Evolutionary conservation across 2,888 invertebrate genomes (phyloP), one percentile per base, ranked within the genome.

Genomic region (Gibbula magus): DNA sequence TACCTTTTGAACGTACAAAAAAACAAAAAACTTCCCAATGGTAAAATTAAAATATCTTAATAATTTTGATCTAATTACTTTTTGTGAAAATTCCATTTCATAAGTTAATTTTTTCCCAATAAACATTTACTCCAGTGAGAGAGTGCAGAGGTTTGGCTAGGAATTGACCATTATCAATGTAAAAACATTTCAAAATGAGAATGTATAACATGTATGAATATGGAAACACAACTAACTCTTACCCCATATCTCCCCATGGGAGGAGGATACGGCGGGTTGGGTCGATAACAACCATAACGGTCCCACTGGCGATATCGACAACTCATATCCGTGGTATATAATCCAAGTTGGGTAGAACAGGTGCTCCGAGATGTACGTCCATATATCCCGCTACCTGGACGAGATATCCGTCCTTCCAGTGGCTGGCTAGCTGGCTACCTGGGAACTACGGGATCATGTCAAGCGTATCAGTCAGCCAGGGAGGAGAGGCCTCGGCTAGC

Each of bases 261-360:
- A 13, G 45, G 45, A 45, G 45, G 45, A 45, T 45, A 45, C 45
- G 45, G 45, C 45, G 45, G 45, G 45, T 45, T 61, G 61, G 61
- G 61, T 29, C 29, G 61, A 61, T 29, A 61, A 29, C 61, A 29
- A 25, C 61, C 61, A 18, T 61, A 61, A 61, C 61, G 61, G 61
- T 61, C 61, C 61, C 61, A 61, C 61, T 61, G 61, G 61, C 29
- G 25, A 29, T 61, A 61, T 29, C 25, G 25, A 18, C 61, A 61
- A 61, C 61, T 61, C 61, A 61, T 61, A 61, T 61, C 61, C 61
- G 29, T 61, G 61, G 61, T 61, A 61, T 61, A 61, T 29, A 16
- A 61, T 61, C 61, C 61, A 61, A 61, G 29, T 25, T 61, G 29
- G 61, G 25, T 16, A 29, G 7, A 61, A 45, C 45, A 45, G 45